Evolutionary conservation across 2,113 vertebrate genomes (phyloP).

Genomic region (Rafetus swinhoei): DNA sequence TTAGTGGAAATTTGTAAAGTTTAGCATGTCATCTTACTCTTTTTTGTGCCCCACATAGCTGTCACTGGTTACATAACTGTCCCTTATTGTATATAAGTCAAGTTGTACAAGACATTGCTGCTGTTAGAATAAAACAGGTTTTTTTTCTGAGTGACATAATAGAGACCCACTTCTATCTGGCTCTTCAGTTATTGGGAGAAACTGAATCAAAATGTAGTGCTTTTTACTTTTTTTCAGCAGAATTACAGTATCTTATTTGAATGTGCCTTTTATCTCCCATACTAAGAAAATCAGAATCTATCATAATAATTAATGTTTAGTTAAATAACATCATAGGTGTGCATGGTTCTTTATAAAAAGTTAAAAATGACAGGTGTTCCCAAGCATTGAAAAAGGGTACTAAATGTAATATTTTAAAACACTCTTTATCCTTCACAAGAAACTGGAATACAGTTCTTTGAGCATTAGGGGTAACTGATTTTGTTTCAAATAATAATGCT

Average conservation of each 20-base stretch:
- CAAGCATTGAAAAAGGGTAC: background rate
- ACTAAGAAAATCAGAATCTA: slow-evolving; percentile 4
- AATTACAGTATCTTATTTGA: background rate
- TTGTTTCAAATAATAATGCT: background rate
- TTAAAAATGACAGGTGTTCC: background rate
- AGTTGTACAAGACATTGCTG: slow-evolving; percentile 43
- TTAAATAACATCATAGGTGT: background rate
- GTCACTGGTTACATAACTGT: background rate
- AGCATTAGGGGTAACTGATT: background rate
- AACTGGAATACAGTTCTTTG: background rate
- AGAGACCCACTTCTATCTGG: slow-evolving; percentile 38
- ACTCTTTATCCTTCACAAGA: background rate
- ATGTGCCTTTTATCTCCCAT: background rate
- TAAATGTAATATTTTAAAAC: background rate
- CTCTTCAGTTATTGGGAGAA: slow-evolving; percentile 16
- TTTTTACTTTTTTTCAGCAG: slow-evolving; percentile 26
- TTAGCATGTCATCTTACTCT: background rate
- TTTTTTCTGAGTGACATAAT: slow-evolving; percentile 56
- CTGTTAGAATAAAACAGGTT: slow-evolving; percentile 60
- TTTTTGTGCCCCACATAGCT: background rate
- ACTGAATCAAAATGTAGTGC: slow-evolving; percentile 57
- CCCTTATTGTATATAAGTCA: background rate
- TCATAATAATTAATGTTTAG: background rate
- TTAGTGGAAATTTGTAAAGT: background rate
- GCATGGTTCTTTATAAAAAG: background rate